Conservation (phyloP, 2,888 invertebrate genomes). For the Anagyrus pseudococci region DNA sequence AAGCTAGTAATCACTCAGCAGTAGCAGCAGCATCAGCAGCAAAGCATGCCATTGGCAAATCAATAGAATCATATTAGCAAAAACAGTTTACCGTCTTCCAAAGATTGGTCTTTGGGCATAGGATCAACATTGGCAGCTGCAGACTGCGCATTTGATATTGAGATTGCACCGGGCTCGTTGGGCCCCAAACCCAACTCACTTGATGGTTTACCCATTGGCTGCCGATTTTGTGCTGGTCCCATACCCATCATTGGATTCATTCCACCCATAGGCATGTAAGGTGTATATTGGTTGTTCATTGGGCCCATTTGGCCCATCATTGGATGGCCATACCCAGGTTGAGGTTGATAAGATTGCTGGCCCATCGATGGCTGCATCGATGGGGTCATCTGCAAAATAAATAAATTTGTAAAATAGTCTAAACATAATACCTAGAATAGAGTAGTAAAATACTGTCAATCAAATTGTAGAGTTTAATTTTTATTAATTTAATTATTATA, state of each 20-base stretch:
- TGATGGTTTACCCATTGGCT: constrained; percentile 66
- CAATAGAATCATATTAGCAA: constrained; percentile 55
- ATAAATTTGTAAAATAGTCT: too few species aligned
- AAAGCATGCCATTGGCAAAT: constrained; percentile 59
- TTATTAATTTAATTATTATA: constrained; percentile 10
- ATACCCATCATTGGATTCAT: constrained; percentile 65
- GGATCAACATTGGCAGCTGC: constrained; percentile 57
- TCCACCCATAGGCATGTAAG: constrained; percentile 62
- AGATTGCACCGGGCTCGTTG: constrained; percentile 59
- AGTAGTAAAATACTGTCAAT: too few species aligned
- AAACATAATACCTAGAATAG: too few species aligned
- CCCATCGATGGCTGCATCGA: constrained; percentile 75
- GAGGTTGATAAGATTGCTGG: constrained; percentile 68
- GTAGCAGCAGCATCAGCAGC: constrained; percentile 39
- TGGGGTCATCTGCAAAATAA: constrained; percentile 72
- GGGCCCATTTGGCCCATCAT: constrained; percentile 70
- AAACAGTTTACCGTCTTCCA: constrained; percentile 62
- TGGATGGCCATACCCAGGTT: constrained; percentile 76
- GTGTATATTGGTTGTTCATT: constrained; percentile 64
- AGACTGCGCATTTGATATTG: constrained; percentile 57
- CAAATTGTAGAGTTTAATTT: background rate
- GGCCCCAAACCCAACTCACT: constrained; percentile 72
- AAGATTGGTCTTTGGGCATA: constrained; percentile 60
- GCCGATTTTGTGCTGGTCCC: constrained; percentile 55
- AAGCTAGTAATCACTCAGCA: constrained; percentile 46